Evolutionary conservation across 2,113 vertebrate species (phyloP).

Genomic region (Syngnathus floridae): DNA sequence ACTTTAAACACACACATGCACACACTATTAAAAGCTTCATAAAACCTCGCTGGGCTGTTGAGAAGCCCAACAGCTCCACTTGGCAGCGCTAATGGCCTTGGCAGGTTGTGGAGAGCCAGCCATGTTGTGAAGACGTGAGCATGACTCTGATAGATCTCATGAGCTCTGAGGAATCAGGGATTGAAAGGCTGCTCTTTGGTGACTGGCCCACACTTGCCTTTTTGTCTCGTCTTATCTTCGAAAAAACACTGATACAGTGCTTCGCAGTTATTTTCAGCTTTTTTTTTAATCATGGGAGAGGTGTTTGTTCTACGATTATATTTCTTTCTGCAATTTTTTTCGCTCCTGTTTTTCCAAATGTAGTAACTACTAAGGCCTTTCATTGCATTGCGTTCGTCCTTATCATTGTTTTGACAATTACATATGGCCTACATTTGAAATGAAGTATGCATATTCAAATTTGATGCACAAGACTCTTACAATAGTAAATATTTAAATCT

Average conservation of each 20-base stretch:
- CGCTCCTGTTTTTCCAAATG: background rate
- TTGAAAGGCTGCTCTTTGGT: conserved; percentile 25
- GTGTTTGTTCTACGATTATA: conserved; percentile 2
- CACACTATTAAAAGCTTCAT: background rate
- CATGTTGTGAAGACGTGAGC: conserved; percentile 25
- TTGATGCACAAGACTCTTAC: background rate
- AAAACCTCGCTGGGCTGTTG: conserved; percentile 19
- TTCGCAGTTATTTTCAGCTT: background rate
- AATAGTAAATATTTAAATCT: background rate
- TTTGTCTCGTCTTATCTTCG: conserved; percentile 22
- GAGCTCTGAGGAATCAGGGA: conserved; percentile 13
- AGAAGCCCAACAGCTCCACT: conserved; percentile 31
- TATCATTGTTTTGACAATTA: conserved; percentile 17
- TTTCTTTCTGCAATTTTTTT: conserved; percentile 11
- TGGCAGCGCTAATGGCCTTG: conserved; percentile 43
- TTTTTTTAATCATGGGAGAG: conserved; percentile 2
- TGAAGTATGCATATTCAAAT: conserved; percentile 4
- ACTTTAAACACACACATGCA: conserved; percentile 17
- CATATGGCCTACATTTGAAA: conserved; percentile 3
- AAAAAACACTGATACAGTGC: background rate
- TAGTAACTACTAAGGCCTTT: conserved; percentile 8
- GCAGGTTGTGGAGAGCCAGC: conserved; percentile 40
- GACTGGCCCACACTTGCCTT: conserved; percentile 32
- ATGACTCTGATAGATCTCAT: conserved; percentile 31
- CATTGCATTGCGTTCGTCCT: conserved; percentile 24